Base-by-base conservation (phyloP, 1,140 invertebrate species). In the Panulirus ornatus region DNA sequence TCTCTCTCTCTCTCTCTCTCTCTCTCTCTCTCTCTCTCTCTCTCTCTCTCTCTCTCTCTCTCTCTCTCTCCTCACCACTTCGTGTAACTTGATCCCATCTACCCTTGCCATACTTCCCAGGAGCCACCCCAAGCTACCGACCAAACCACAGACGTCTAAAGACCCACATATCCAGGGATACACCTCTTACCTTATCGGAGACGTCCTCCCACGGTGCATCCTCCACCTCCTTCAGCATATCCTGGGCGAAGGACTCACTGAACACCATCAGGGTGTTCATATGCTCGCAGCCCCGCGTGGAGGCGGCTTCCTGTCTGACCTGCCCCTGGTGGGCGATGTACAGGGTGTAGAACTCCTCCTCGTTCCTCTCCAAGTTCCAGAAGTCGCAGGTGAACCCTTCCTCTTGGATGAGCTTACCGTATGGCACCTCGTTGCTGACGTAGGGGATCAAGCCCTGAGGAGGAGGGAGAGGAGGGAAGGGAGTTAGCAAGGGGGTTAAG, bases 31-130 rank as follows among this genome's bases (percentile, higher is more conserved):
- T 75, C 71, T 75, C 71, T 75, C 71, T 75, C 71, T 75, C 71
- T 75, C 71, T 75, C 71, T 75, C 36, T 75, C 71, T 75, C 71
- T 75, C 71, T 75, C 71, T 75, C 71, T 75, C 71, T 75, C 71
- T 75, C 71, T 75, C 71, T 38, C 73, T 76, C 73, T 38, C 36
- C n/a, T 38, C 40, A 30, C n/a, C n/a, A 11, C 66, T 58, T 22
- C 51, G 11, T 30, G n/a, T 66, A 27, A 22, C 63, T 8, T 22
- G 34, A 6, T 3, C 22, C n/a, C 63, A 22, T 22, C 63, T 22
- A 22, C 63, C 5, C 63, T 66, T 58, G 11, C 22, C 51, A 11
- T 22, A 11, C 22, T 58, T 22, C 36, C 66, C 27, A 16, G 19
- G 19, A 63, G 19, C 27, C 58, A 63, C 6, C 19, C 19, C 19